Conservation (phyloP, 2,113 vertebrate genomes). For the Phoenicopterus ruber region DNA sequence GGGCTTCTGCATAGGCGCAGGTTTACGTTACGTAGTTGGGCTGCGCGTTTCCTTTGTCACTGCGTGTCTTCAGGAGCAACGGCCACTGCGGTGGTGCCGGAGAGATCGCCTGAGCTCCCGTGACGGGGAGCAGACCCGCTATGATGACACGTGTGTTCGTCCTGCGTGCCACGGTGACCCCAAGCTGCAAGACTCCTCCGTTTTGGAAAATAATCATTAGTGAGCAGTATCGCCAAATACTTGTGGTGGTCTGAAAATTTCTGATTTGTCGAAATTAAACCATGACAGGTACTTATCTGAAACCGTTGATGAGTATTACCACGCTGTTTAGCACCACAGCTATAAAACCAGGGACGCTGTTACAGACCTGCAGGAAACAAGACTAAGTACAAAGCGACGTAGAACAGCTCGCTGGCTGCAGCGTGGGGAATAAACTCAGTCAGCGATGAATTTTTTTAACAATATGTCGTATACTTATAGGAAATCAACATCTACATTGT, state of each 20-base stretch:
- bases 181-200: background rate
- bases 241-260: background rate
- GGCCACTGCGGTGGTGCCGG: no score
- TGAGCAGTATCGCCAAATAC: background rate
- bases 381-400: background rate
- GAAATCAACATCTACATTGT: background rate
- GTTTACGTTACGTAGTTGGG: fast-evolving
- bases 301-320: background rate
- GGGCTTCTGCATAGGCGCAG: no score
- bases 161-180: background rate
- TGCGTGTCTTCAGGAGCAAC: background rate
- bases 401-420: background rate
- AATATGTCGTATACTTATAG: background rate
- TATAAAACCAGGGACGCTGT: background rate
- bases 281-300: background rate
- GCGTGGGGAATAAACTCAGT: background rate
- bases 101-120: background rate
- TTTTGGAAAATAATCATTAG: background rate
- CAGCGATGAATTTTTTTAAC: background rate
- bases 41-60: background rate
- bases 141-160: background rate
- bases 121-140: background rate
- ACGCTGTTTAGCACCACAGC: background rate
- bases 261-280: background rate
- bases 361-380: background rate